Conservation (phyloP, 2,888 invertebrate genomes). For the Pilophorus perplexus region DNA sequence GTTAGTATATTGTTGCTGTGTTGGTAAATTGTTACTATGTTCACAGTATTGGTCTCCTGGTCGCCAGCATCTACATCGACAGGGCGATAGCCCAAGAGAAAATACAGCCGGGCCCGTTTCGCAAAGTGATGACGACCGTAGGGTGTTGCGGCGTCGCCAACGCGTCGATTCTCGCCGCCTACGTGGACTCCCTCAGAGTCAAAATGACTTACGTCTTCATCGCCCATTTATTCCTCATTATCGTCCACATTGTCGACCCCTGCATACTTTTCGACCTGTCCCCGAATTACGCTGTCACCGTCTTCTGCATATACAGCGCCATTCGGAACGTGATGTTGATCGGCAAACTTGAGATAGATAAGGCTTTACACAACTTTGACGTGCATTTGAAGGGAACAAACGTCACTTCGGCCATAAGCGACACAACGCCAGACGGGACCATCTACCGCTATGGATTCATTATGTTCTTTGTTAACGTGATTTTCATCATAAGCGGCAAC, state of each 20-base stretch:
- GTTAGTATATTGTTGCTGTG: too few species aligned
- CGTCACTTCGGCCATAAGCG: too few species aligned
- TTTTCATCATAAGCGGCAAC: slow-evolving; percentile 23
- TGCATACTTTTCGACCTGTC: background rate
- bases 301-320: background rate
- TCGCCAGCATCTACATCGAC: background rate
- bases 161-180: background rate
- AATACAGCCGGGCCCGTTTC: slow-evolving; percentile 1
- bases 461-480: slow-evolving; percentile 1
- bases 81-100: background rate
- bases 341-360: too few species aligned
- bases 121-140: slow-evolving; percentile 16
- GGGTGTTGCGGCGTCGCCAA: slow-evolving; percentile 15
- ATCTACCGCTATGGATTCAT: slow-evolving; percentile 20
- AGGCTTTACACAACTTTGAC: too few species aligned
- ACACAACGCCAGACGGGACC: too few species aligned
- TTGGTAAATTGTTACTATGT: too few species aligned
- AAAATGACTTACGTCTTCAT: background rate
- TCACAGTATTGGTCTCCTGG: too few species aligned
- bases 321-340: background rate
- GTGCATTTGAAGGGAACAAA: too few species aligned
- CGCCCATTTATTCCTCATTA: background rate
- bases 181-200: background rate
- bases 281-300: background rate
- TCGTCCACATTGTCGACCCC: background rate